Conservation (phyloP, 2,888 invertebrate species). For the Calliopum simillimum region DNA sequence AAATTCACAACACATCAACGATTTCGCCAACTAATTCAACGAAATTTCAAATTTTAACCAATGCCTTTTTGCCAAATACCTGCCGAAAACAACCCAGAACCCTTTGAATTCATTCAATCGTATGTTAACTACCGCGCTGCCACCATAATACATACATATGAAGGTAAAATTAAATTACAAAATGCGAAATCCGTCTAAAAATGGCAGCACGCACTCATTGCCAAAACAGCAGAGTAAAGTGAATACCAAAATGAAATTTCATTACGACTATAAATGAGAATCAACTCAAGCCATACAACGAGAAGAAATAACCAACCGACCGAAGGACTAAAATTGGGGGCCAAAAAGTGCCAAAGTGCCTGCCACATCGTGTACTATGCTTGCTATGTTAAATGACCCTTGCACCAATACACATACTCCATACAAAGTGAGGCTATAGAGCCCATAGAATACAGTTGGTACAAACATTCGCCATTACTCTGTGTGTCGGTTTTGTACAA, state of each 20-base stretch:
- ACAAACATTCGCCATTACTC: background rate
- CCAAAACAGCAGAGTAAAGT: background rate
- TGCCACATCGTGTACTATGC: background rate
- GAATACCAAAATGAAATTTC: no score
- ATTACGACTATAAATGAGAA: no score
- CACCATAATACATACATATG: no score
- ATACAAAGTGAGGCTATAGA: background rate
- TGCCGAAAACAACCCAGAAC: background rate
- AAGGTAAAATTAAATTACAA: conserved; percentile 22
- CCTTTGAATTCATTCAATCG: background rate
- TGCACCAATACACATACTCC: background rate
- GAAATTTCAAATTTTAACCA: background rate
- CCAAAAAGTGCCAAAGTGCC: background rate
- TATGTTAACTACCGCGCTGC: no score
- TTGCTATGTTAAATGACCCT: conserved; percentile 11
- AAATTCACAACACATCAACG: no score
- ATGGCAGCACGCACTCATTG: conserved; percentile 7
- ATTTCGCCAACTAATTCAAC: background rate
- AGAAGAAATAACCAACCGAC: background rate
- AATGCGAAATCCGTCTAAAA: conserved; percentile 6
- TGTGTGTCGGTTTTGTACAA: background rate
- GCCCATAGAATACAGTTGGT: background rate
- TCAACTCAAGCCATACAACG: background rate
- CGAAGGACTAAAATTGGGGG: background rate
- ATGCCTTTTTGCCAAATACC: background rate